Percentiles rank a stretch among this genome's conserved stretches.
Evolutionary conservation across 2,113 vertebrate species (phyloP).

Genomic region (Mirza zaza): DNA sequence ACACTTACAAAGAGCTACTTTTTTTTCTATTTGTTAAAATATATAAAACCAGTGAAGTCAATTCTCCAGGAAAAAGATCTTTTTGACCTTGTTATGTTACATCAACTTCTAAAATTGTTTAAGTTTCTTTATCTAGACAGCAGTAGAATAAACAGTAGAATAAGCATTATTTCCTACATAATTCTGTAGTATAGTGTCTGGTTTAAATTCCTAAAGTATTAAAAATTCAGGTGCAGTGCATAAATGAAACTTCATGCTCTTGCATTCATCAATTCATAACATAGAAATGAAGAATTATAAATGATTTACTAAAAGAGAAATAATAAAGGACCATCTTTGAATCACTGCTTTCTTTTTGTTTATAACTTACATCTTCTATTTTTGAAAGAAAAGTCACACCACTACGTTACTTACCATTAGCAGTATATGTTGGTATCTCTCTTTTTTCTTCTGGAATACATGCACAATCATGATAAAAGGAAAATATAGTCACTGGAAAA

Average conservation of each 20-base stretch:
- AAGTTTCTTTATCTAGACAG: not conserved
- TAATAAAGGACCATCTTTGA: not conserved
- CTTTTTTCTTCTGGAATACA: not conserved
- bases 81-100: not conserved
- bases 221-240: not conserved
- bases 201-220: not conserved
- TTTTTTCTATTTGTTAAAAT: not conserved
- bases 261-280: not conserved
- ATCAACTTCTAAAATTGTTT: not conserved
- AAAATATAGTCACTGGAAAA: not conserved
- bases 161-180: not conserved
- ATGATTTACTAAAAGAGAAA: not conserved
- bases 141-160: not conserved
- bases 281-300: not conserved
- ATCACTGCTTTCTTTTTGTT: not conserved
- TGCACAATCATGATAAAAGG: not conserved
- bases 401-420: slow-evolving; percentile 24
- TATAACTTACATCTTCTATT: not conserved
- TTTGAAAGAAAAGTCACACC: not conserved
- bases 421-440: not conserved
- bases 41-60: not conserved
- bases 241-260: not conserved
- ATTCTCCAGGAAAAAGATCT: not conserved
- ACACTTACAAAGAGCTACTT: not conserved
- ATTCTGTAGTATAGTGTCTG: not conserved